phyloP scores from a whole-genome alignment of 2,888 invertebrate species.

The Operophtera brumata region DNA sequence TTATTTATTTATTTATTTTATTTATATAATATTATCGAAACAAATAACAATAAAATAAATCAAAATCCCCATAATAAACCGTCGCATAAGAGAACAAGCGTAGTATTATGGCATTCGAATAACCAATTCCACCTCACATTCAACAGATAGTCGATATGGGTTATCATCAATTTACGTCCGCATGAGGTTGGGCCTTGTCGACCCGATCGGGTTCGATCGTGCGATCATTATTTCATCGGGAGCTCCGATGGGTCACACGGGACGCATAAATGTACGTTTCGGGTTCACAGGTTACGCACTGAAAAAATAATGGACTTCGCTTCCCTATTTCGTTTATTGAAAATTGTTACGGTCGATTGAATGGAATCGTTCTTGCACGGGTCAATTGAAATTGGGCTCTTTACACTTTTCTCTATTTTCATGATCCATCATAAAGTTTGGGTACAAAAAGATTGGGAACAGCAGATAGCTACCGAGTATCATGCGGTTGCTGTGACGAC shows the following conservation, averaged over 20 bases:
- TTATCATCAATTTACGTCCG: constrained; percentile 57
- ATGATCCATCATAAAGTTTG: background rate
- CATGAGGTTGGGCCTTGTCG: constrained; percentile 38
- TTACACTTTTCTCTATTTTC: constrained; percentile 9
- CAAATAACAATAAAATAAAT: constrained; percentile 23
- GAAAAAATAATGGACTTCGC: constrained; percentile 45
- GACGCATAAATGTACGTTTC: constrained; percentile 56
- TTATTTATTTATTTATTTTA: too few relatives aligned
- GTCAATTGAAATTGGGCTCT: constrained; percentile 17
- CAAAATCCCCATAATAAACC: constrained; percentile 10
- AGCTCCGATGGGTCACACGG: constrained; percentile 53
- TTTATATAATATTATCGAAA: too few relatives aligned
- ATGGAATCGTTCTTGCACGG: constrained; percentile 35
- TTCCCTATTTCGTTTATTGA: constrained; percentile 47
- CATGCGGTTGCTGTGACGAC: too few relatives aligned
- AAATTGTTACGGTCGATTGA: constrained; percentile 41
- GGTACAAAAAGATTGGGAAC: too few relatives aligned
- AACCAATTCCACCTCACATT: constrained; percentile 44
- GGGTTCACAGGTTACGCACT: constrained; percentile 43
- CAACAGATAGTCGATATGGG: constrained; percentile 62
- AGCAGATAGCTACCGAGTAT: too few relatives aligned
- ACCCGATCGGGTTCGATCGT: constrained; percentile 39
- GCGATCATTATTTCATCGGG: constrained; percentile 69
- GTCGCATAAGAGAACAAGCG: constrained; percentile 16
- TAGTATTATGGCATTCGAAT: constrained; percentile 25